phyloP scores from a whole-genome alignment of 2,888 invertebrate species.

The Cheiracanthium punctorium region DNA sequence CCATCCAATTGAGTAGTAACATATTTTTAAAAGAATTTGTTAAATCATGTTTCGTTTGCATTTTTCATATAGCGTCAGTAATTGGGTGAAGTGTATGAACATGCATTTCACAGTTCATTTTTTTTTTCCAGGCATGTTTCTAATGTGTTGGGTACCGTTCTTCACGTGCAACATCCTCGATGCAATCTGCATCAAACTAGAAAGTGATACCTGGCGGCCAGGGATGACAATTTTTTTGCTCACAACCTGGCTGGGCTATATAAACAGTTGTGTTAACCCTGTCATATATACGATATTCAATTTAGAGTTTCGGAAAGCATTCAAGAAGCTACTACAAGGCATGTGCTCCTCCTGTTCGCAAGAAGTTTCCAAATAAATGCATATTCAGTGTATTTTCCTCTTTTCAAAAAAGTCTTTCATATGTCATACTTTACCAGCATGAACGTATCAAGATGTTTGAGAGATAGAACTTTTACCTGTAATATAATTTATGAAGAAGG shows the following conservation, averaged over 20 bases:
- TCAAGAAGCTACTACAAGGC: constrained; percentile 87
- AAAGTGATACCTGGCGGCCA: constrained; percentile 83
- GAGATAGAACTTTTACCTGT: too few relatives aligned
- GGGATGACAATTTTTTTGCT: constrained; percentile 92
- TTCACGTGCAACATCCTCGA: constrained; percentile 98
- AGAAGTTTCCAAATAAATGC: neutral
- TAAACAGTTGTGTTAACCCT: constrained; percentile 86
- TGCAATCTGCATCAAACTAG: constrained; percentile 90
- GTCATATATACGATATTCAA: constrained; percentile 97
- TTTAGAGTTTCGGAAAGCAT: constrained; percentile 98
- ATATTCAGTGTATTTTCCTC: neutral
- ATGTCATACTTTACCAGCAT: too few relatives aligned
- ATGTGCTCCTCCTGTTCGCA: constrained; percentile 12
- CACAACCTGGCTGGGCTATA: constrained; percentile 98
- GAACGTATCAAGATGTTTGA: too few relatives aligned
- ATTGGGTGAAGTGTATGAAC: too few relatives aligned
- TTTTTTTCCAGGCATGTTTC: constrained; percentile 89
- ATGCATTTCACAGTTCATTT: too few relatives aligned
- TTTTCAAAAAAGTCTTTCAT: neutral
- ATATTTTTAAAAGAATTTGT: too few relatives aligned
- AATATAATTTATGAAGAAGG: too few relatives aligned
- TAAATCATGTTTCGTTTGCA: too few relatives aligned
- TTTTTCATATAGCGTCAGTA: too few relatives aligned
- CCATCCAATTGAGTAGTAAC: too few relatives aligned
- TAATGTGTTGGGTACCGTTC: constrained; percentile 99